Base-by-base conservation (phyloP, 2,888 invertebrate genomes). In the Drosophila tripunctata region DNA sequence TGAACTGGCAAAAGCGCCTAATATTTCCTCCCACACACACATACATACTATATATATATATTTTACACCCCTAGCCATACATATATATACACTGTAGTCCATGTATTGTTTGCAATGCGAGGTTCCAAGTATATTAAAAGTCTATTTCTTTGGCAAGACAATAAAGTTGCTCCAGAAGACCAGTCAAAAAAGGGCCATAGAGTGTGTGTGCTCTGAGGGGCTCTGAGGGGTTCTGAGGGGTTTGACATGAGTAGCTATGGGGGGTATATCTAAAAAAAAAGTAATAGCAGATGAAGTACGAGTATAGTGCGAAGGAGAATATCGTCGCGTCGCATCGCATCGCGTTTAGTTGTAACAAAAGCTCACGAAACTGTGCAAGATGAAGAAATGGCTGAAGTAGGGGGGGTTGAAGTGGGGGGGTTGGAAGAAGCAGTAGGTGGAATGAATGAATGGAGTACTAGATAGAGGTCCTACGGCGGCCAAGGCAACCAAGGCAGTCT, bases 131-230 rank as follows among this genome's bases (percentile, higher is more conserved):
- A 84, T 81, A 81, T 81, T 81, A 81, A 81, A 81, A 87, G 87
- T 87, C 81, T 87, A 81, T 81, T 81, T 81, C 87, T 87, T 84
- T 84, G 84, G 85, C 78, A 81, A 87, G 81, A 81, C 87, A 84
- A 81, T 81, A 81, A 87, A 80, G 66, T 71, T 74, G 71, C 41
- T 63, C 56, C 54, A 55, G 61, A 52, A 31, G 52, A 64, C 66
- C 67, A 67, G 45, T 44, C 40, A 57, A 43, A 24, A 41, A 50
- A 44, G 45, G 47, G 56, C 36, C 38, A 38, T 17, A 4, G 4
- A 10, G 12, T 7, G 2, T n/a, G n/a, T n/a, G n/a, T n/a, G n/a
- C n/a, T n/a, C n/a, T 27, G 22, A 1, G 19, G 15, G 21, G 30
- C 17, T 10, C 12, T 14, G 19, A 31, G 17, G 15, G 4, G 7